These are phyloP conservation scores for Drosophila bipectinata DNA, from an alignment of 1,140 invertebrate species.

Conservation along the genomic window DNA sequence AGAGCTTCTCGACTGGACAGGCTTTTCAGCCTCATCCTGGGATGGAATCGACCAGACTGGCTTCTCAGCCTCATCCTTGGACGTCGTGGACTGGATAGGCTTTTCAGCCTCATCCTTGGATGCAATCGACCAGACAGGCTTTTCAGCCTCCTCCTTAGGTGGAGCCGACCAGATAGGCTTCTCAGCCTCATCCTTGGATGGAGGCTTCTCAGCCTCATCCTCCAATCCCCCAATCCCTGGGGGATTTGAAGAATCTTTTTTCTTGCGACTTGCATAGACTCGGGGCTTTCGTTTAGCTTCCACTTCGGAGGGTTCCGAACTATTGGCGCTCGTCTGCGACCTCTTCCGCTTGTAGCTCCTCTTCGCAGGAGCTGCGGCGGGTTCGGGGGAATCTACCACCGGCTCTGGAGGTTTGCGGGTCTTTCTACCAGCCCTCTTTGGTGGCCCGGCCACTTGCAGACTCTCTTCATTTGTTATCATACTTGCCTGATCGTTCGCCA, in stretches of 20 bases:
- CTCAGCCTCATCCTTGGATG: too few species aligned
- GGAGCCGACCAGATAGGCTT: too few species aligned
- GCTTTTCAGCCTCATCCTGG: too few species aligned
- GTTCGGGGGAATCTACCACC: neutral
- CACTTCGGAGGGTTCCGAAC: neutral
- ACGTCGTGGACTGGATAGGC: too few species aligned
- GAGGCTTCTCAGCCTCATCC: neutral
- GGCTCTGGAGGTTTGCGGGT: neutral
- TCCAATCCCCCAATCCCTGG: too few species aligned
- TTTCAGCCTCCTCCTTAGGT: too few species aligned
- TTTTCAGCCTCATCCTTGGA: too few species aligned
- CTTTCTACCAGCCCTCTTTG: neutral
- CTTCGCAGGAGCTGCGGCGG: neutral
- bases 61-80: too few species aligned
- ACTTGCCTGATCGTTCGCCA: neutral
- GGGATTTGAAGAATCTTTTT: neutral
- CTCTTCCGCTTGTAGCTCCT: neutral
- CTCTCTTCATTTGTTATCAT: neutral
- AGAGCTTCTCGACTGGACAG: too few species aligned
- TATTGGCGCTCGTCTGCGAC: neutral
- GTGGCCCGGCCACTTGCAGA: neutral
- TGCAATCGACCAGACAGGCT: too few species aligned
- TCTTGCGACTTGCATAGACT: neutral
- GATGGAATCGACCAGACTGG: too few species aligned
- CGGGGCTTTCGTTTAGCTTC: neutral